Conservation (phyloP, 2,888 invertebrate genomes). For the Parapristionchus giblindavisi region DNA sequence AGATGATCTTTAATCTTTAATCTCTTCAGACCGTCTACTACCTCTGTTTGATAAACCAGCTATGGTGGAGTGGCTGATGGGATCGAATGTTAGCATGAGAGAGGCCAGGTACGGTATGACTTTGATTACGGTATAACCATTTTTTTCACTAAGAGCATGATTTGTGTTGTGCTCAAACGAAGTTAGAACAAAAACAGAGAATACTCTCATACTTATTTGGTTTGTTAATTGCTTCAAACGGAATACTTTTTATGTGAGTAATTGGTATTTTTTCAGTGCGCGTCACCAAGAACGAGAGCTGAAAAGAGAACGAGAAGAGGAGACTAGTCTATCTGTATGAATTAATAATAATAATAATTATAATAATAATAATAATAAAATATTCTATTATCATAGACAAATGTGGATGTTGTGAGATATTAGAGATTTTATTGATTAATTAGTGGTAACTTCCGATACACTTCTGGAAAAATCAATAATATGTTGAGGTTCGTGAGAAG, state of each 20-base stretch:
- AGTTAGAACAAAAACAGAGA: too few species aligned
- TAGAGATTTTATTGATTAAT: too few species aligned
- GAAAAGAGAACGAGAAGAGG: background rate
- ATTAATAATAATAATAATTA: too few species aligned
- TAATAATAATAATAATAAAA: too few species aligned
- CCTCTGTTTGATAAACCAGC: conserved; percentile 12
- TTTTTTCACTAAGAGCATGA: background rate
- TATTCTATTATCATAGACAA: too few species aligned
- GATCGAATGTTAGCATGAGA: conserved; percentile 16
- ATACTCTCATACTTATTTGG: too few species aligned
- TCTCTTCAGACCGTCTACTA: conserved; percentile 11
- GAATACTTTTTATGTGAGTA: background rate
- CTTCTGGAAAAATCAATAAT: too few species aligned
- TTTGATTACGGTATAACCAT: too few species aligned
- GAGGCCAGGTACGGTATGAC: conserved; percentile 14
- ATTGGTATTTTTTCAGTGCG: background rate
- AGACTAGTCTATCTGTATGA: background rate
- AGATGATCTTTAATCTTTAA: background rate
- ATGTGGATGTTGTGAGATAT: too few species aligned
- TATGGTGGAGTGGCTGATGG: conserved; percentile 27
- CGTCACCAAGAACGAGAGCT: conserved; percentile 4
- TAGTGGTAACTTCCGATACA: too few species aligned
- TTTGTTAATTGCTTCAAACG: too few species aligned
- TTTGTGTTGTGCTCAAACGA: background rate
- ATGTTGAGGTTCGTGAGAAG: background rate